Evolutionary conservation across 2,797 vertebrate genomes (phyloP), one percentile per base, ranked within the genome.

Genomic region (Artibeus lituratus): DNA sequence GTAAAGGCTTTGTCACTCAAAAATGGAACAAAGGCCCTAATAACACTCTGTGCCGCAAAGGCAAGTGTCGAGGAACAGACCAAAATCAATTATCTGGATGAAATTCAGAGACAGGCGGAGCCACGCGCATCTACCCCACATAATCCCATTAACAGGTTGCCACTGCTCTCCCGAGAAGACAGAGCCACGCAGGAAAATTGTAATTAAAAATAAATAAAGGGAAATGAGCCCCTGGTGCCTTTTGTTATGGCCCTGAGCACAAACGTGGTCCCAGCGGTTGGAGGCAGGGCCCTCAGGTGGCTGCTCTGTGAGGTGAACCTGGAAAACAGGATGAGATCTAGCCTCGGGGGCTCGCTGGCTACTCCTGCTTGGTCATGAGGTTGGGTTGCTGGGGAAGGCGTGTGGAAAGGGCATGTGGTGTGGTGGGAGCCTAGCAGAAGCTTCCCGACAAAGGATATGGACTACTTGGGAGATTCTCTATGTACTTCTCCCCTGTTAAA

Each of bases 41-140:
- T 98, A 98, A 98, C 98, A 98, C 97, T 97, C 97, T n/a, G 67
- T 22, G 92, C 98, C 0, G 57, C 73, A 62, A 98, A 98, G 97
- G 96, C 97, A 94, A 98, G 98, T 96, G 98, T 97, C 96, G 97
- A 95, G 97, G 97, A 98, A 98, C 95, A 98, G 98, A 98, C 98
- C 97, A 83, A 97, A 98, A 98, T 98, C 98, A 98, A 98, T 98
- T 98, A 98, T 98, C 98, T 57, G 95, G 98, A 96, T 97, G 98
- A 97, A 98, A 98, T 95, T 97, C 95, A 94, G 96, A 98, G 96
- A 97, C 94, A 94, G 96, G 96, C 94, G 94, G 94, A 96, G 93
- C 49, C 4, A 24, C 95, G 73, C 96, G 97, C 97, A 96, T 97
- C 97, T 96, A 96, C 97, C 95, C 94, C 93, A 91, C 97, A 96